These are phyloP conservation scores for Mya arenaria DNA, from an alignment of 1,140 invertebrate species.

Conservation along the genomic window DNA sequence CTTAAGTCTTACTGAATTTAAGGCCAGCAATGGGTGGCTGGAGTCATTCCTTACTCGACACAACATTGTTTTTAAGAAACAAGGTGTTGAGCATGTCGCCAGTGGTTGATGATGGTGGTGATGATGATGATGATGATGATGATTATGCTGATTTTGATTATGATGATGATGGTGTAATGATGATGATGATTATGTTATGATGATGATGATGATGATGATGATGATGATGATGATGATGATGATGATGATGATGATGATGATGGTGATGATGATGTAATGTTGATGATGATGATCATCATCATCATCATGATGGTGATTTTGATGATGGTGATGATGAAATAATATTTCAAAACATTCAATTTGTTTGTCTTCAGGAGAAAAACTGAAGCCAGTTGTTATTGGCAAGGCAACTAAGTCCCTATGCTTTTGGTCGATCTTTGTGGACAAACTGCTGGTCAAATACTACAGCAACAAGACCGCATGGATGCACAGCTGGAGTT, in stretches of 20 bases:
- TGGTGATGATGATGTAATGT: background rate
- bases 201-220: background rate
- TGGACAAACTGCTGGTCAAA: background rate
- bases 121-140: background rate
- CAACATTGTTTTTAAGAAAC: slow-evolving; percentile 48
- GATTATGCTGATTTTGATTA: background rate
- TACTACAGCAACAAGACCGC: slow-evolving; percentile 76
- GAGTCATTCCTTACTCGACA: slow-evolving; percentile 49
- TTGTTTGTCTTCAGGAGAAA: slow-evolving; percentile 27
- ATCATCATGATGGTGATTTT: background rate
- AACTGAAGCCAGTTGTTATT: slow-evolving; percentile 47
- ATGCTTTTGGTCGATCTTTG: slow-evolving; percentile 23
- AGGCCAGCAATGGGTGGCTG: slow-evolving; percentile 65
- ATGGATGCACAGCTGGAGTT: slow-evolving; percentile 81
- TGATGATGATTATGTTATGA: background rate
- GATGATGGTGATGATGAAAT: slow-evolving; percentile 11
- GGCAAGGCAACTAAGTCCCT: slow-evolving; percentile 48
- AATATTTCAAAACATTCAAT: slow-evolving; percentile 10
- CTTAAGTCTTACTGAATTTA: slow-evolving; percentile 52
- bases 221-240: background rate
- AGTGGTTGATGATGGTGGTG: background rate
- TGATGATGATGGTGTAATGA: background rate
- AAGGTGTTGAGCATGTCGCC: slow-evolving; percentile 22
- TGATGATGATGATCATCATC: background rate
- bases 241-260: background rate